phyloP scores from a whole-genome alignment of 1,140 invertebrate genomes.

The Ceratina australensis region DNA sequence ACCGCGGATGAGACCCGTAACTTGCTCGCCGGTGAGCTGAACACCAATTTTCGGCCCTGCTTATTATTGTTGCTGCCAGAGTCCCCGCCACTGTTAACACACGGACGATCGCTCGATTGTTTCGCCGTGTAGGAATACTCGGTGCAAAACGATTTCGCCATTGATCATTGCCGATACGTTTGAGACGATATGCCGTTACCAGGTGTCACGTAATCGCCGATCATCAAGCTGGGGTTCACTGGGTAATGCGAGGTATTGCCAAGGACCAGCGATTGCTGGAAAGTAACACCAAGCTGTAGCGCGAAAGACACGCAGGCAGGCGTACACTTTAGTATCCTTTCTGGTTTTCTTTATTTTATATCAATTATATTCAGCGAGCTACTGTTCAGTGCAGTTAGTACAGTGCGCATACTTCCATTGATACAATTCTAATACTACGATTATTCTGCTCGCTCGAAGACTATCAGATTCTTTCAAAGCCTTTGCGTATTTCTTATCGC shows the following conservation, averaged over 20 bases:
- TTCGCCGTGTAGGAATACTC: slow-evolving; percentile 65
- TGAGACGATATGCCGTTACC: slow-evolving; percentile 80
- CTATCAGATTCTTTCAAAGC: background rate
- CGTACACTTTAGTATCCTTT: slow-evolving; percentile 74
- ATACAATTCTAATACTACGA: background rate
- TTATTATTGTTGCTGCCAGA: slow-evolving; percentile 55
- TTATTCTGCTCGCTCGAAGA: slow-evolving; percentile 41
- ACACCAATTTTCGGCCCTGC: slow-evolving; percentile 70
- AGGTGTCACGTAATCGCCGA: slow-evolving; percentile 87
- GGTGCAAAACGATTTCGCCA: slow-evolving; percentile 64
- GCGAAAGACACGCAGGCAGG: slow-evolving; percentile 76
- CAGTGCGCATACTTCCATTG: background rate
- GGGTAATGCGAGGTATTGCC: slow-evolving; percentile 84
- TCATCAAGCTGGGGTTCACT: slow-evolving; percentile 89
- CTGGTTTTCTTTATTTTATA: slow-evolving; percentile 33
- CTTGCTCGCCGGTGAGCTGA: slow-evolving; percentile 69
- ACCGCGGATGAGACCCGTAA: slow-evolving; percentile 69
- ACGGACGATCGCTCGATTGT: slow-evolving; percentile 58
- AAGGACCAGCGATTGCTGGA: slow-evolving; percentile 83
- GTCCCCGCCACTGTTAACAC: slow-evolving; percentile 32
- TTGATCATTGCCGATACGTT: slow-evolving; percentile 79
- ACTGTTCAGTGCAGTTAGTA: slow-evolving; percentile 24
- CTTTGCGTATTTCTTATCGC: too few species aligned
- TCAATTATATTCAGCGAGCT: slow-evolving; percentile 38
- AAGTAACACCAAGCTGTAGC: slow-evolving; percentile 80